Percentiles rank a stretch among this genome's conserved stretches.
Conservation (phyloP, 2,888 invertebrate species). For the Cataglyphis livida region DNA sequence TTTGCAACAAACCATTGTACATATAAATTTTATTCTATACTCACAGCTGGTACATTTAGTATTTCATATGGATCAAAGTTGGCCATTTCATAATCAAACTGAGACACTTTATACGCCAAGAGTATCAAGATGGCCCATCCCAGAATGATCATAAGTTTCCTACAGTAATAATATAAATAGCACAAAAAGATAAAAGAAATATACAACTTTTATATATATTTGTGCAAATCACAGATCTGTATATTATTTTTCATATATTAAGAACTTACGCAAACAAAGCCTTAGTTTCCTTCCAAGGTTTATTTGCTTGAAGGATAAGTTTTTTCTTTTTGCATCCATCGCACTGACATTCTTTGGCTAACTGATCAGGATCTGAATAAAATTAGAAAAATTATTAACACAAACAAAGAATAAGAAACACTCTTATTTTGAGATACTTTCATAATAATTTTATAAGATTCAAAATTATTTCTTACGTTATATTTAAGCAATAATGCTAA, state of each 20-base stretch:
- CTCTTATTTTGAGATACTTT: not conserved
- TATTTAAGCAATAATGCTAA: not conserved
- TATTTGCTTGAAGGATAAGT: slow-evolving; percentile 92
- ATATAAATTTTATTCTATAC: slow-evolving; percentile 69
- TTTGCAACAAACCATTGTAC: not conserved
- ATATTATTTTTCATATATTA: not conserved
- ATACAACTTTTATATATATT: not conserved
- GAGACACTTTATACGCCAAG: slow-evolving; percentile 96
- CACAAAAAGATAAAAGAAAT: not conserved
- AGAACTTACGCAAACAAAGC: slow-evolving; percentile 89
- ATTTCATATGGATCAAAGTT: slow-evolving; percentile 99
- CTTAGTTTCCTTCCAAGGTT: slow-evolving; percentile 95
- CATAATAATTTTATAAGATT: not conserved
- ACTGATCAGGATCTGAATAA: slow-evolving; percentile 91
- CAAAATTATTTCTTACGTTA: not conserved
- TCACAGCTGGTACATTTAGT: slow-evolving; percentile 93
- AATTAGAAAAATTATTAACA: slow-evolving; percentile 15
- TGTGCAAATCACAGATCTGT: not conserved
- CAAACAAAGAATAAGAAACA: not conserved
- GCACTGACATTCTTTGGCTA: slow-evolving; percentile 95
- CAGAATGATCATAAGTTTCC: slow-evolving; percentile 91
- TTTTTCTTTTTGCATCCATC: slow-evolving; percentile 95
- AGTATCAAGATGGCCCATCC: slow-evolving; percentile 94
- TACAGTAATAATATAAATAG: slow-evolving; percentile 80
- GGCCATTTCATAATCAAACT: slow-evolving; percentile 99